A percentile compares a stretch with the other conserved stretches of the same genome.
phyloP scores from a whole-genome alignment of 2,113 vertebrate species.

The Grammomys dolichurus region DNA sequence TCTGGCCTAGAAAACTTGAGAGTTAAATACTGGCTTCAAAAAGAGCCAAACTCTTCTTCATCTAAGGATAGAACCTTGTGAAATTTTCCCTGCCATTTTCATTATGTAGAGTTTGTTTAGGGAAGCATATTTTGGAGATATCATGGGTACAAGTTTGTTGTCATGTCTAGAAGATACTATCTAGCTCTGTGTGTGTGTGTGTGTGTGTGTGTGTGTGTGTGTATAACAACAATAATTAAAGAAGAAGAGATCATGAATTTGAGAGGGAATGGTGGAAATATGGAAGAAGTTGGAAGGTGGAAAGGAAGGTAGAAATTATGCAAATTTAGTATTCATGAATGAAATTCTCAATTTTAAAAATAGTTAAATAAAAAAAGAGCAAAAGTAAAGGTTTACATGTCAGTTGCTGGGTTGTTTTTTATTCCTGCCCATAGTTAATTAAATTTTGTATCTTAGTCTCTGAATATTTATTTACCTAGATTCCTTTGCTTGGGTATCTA shows the following conservation, averaged over 20 bases:
- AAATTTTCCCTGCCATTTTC: background rate
- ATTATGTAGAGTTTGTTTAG: background rate
- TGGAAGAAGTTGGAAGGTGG: background rate
- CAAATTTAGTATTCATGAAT: background rate
- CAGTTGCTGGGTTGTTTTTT: background rate
- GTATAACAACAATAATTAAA: background rate
- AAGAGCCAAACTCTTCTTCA: background rate
- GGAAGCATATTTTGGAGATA: background rate
- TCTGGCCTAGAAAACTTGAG: background rate
- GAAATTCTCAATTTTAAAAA: background rate
- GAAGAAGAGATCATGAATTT: background rate
- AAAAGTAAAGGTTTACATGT: background rate
- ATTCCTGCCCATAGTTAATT: background rate
- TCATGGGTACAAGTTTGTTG: background rate
- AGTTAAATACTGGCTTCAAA: background rate
- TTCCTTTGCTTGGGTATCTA: conserved; percentile 18
- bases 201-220: background rate
- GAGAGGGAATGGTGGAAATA: background rate
- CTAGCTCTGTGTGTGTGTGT: background rate
- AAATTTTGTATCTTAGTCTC: background rate
- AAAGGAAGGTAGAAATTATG: background rate
- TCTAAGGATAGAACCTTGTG: background rate
- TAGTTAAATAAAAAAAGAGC: background rate
- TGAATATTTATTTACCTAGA: conserved; percentile 22
- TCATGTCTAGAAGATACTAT: background rate